Evolutionary conservation across 2,888 invertebrate genomes (phyloP).

Genomic region (Cacoxenus indagator): DNA sequence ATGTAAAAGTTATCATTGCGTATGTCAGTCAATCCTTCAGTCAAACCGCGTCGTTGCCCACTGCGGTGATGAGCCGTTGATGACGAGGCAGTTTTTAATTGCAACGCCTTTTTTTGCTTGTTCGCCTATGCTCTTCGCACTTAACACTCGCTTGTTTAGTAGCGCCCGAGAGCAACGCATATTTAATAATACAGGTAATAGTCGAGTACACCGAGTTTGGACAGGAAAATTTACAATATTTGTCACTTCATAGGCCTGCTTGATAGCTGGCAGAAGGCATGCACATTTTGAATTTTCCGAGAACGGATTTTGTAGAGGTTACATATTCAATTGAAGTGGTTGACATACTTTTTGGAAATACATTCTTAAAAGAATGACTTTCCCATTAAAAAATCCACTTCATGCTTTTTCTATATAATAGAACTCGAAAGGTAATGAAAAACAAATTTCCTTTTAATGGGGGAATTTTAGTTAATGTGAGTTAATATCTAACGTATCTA

Average conservation of each 20-base stretch:
- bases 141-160: background rate
- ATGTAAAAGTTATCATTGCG: background rate
- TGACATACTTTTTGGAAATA: too few species aligned
- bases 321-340: too few species aligned
- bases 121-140: background rate
- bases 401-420: too few species aligned
- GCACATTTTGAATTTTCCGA: too few species aligned
- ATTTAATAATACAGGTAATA: background rate
- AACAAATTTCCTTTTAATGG: too few species aligned
- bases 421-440: too few species aligned
- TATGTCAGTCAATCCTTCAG: background rate
- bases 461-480: too few species aligned
- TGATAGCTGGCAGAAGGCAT: background rate
- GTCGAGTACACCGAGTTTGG: background rate
- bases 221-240: background rate
- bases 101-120: background rate
- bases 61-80: background rate
- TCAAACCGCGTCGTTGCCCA: background rate
- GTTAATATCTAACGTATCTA: too few species aligned
- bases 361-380: too few species aligned
- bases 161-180: background rate
- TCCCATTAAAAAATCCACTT: too few species aligned
- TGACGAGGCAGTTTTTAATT: background rate
- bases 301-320: too few species aligned
- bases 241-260: too few species aligned